Percentiles rank a stretch among this genome's conserved stretches.
Conservation (phyloP, 2,888 invertebrate genomes). For the Eretmocerus hayati region DNA sequence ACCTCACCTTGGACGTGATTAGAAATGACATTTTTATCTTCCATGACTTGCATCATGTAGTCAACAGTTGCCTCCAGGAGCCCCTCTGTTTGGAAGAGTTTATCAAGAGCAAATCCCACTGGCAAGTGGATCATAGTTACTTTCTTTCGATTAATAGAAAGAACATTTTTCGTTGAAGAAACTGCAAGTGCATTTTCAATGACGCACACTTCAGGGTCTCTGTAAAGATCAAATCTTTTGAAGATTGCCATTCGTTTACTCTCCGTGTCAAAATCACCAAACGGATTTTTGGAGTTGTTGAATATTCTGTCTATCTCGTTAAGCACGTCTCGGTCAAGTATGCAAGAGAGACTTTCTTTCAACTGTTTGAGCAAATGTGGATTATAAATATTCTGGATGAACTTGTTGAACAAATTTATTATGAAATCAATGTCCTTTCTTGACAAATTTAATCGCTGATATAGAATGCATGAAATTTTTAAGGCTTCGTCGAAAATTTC, state of each 20-base stretch:
- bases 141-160: neutral
- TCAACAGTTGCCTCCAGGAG: neutral
- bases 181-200: neutral
- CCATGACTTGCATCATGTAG: neutral
- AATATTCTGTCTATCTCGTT: slow-evolving; percentile 4
- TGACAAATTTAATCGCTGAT: neutral
- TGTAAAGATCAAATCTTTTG: neutral
- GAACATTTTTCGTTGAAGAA: neutral
- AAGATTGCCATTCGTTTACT: neutral
- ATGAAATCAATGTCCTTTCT: neutral
- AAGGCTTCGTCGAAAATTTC: too few species aligned
- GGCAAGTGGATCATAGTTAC: neutral
- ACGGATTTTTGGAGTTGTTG: neutral
- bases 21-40: slow-evolving; percentile 10
- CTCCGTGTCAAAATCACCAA: slow-evolving; percentile 1
- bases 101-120: slow-evolving; percentile 11
- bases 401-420: neutral
- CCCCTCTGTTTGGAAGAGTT: slow-evolving; percentile 6
- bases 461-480: neutral
- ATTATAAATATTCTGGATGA: neutral
- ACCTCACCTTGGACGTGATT: slow-evolving; percentile 20
- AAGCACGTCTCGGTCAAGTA: neutral
- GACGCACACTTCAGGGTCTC: neutral
- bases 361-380: neutral
- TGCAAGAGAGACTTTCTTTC: neutral